These are phyloP conservation scores for Embiotoca jacksoni DNA, from an alignment of 2,113 vertebrate species.

Conservation along the genomic window DNA sequence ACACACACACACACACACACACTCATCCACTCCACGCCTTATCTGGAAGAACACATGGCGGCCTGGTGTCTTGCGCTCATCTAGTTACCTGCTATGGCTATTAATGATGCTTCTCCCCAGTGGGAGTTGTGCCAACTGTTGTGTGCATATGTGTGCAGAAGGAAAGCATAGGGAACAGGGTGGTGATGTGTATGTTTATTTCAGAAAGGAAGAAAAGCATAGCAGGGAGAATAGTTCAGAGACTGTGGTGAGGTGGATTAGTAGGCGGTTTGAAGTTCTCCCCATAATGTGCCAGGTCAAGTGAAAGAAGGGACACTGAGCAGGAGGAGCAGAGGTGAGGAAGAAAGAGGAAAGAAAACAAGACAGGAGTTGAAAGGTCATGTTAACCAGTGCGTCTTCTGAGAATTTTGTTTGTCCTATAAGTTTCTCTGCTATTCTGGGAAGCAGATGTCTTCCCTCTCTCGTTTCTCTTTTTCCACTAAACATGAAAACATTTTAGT, in stretches of 20 bases:
- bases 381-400: not conserved
- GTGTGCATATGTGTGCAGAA: slow-evolving; percentile 26
- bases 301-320: slow-evolving; percentile 16
- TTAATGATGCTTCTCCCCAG: slow-evolving; percentile 51
- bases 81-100: slow-evolving; percentile 57
- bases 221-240: slow-evolving; percentile 46
- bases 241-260: slow-evolving; percentile 46
- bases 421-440: too few species aligned
- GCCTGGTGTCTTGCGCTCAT: slow-evolving; percentile 47
- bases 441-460: not conserved
- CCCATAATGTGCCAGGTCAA: slow-evolving; percentile 33
- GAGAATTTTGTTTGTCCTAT: not conserved
- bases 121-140: slow-evolving; percentile 14
- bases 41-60: slow-evolving; percentile 72
- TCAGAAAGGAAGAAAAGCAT: slow-evolving; percentile 2
- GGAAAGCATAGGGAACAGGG: not conserved
- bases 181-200: slow-evolving; percentile 36
- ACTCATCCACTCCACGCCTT: slow-evolving; percentile 61
- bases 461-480: not conserved
- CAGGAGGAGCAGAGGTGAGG: not conserved
- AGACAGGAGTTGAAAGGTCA: not conserved
- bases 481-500: not conserved
- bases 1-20: slow-evolving; percentile 26
- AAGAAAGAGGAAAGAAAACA: not conserved
- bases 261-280: slow-evolving; percentile 24